Conservation (phyloP, 2,888 invertebrate species). For the Tenodera sinensis region DNA sequence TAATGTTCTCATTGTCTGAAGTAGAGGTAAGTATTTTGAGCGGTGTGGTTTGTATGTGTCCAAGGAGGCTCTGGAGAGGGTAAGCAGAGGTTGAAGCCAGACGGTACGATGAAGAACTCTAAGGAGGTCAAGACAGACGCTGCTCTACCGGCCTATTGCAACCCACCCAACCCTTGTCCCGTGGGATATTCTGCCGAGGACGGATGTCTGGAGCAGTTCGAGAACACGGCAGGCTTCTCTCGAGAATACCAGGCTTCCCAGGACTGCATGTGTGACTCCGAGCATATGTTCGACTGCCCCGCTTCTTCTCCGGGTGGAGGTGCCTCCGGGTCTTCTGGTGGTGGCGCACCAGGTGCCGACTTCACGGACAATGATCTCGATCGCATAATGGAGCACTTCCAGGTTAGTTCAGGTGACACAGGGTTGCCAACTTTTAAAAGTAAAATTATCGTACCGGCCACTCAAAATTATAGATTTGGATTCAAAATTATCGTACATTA, state of each 20-base stretch:
- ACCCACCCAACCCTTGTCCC: slow-evolving; percentile 98
- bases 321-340: slow-evolving; percentile 27
- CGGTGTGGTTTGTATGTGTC: neutral
- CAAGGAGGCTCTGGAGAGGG: slow-evolving; percentile 72
- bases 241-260: slow-evolving; percentile 89
- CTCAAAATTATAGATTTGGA: too few relatives aligned
- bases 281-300: slow-evolving; percentile 95
- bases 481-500: too few relatives aligned
- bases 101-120: slow-evolving; percentile 55
- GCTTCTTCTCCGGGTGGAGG: slow-evolving; percentile 42
- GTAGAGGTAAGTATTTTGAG: neutral
- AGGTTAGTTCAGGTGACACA: too few relatives aligned
- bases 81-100: slow-evolving; percentile 59
- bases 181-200: slow-evolving; percentile 85
- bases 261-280: slow-evolving; percentile 96
- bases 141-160: slow-evolving; percentile 94
- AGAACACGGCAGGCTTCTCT: slow-evolving; percentile 74
- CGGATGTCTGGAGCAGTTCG: slow-evolving; percentile 87
- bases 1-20: too few relatives aligned
- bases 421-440: too few relatives aligned
- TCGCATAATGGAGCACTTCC: slow-evolving; percentile 60
- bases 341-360: slow-evolving; percentile 37
- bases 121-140: slow-evolving; percentile 87
- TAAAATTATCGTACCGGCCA: too few relatives aligned
- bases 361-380: slow-evolving; percentile 58